Percentiles rank a stretch among this genome's conserved stretches.
phyloP scores from a whole-genome alignment of 2,888 invertebrate genomes.

The Pristionchus mayeri region DNA sequence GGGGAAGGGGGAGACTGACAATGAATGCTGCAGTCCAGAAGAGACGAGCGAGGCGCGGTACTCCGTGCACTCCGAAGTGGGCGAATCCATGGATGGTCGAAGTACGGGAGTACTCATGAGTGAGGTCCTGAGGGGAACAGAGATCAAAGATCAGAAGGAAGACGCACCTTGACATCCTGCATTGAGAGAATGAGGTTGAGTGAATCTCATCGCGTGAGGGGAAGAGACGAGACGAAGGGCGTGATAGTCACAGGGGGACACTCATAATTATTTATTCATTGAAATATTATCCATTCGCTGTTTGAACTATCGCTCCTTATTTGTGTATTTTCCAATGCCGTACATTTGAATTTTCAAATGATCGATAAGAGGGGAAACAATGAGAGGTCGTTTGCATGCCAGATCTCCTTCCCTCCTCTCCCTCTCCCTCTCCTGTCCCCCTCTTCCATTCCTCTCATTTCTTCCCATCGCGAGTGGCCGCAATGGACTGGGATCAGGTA shows the following conservation, averaged over 20 bases:
- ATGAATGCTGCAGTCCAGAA: conserved; percentile 30
- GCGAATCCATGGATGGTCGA: conserved; percentile 38
- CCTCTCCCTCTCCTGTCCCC: not conserved
- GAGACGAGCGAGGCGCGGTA: not conserved
- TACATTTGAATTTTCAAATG: not conserved
- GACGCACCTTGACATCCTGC: conserved; percentile 14
- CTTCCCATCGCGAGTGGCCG: conserved; percentile 9
- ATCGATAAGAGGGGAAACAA: not conserved
- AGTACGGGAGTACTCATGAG: conserved; percentile 33
- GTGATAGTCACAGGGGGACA: no score
- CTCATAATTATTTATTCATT: no score
- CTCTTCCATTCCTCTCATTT: not conserved
- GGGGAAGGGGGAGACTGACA: not conserved
- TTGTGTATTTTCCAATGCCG: no score
- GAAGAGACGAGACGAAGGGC: not conserved
- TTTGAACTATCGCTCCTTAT: not conserved
- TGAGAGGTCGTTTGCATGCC: not conserved
- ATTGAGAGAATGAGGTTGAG: not conserved
- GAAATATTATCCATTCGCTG: not conserved
- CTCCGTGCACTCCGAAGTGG: conserved; percentile 15
- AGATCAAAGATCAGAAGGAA: not conserved
- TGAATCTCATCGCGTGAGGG: not conserved
- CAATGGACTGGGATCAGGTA: conserved; percentile 34
- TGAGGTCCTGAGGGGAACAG: conserved; percentile 7
- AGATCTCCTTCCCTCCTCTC: not conserved